These are phyloP conservation scores for Bathynomus jamesi DNA, from an alignment of 1,140 invertebrate genomes.

Conservation along the genomic window DNA sequence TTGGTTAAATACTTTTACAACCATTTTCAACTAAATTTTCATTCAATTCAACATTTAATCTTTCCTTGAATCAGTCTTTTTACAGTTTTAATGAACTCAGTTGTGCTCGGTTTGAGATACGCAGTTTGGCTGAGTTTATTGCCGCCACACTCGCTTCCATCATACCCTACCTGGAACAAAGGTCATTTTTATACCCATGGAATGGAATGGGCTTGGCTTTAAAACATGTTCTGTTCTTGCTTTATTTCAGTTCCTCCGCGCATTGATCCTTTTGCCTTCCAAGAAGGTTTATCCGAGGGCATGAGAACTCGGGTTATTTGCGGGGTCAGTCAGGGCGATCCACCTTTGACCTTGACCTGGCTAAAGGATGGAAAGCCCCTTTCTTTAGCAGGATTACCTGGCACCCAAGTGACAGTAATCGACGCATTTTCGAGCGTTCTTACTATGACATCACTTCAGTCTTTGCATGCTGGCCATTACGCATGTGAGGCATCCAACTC, in stretches of 20 bases:
- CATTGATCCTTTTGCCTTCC: constrained; percentile 18
- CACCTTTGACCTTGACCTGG: constrained; percentile 76
- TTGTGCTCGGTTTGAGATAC: too few relatives aligned
- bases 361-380: constrained; percentile 59
- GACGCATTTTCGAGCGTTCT: constrained; percentile 81
- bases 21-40: too few relatives aligned
- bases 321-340: constrained; percentile 89
- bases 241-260: constrained; percentile 19
- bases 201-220: too few relatives aligned
- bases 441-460: constrained; percentile 74
- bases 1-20: too few relatives aligned
- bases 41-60: too few relatives aligned
- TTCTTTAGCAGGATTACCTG: constrained; percentile 42
- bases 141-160: too few relatives aligned
- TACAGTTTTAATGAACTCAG: too few relatives aligned
- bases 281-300: constrained; percentile 41
- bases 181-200: too few relatives aligned
- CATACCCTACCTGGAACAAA: too few relatives aligned
- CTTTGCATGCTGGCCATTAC: constrained; percentile 77
- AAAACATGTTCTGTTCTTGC: constrained; percentile 11
- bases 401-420: constrained; percentile 55
- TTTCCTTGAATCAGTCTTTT: too few relatives aligned
- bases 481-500: constrained; percentile 67
- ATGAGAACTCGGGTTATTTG: constrained; percentile 62
- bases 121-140: too few relatives aligned